Percentiles rank a stretch among this genome's conserved stretches.
phyloP scores from a whole-genome alignment of 2,797 vertebrate genomes.

The Falco biarmicus region DNA sequence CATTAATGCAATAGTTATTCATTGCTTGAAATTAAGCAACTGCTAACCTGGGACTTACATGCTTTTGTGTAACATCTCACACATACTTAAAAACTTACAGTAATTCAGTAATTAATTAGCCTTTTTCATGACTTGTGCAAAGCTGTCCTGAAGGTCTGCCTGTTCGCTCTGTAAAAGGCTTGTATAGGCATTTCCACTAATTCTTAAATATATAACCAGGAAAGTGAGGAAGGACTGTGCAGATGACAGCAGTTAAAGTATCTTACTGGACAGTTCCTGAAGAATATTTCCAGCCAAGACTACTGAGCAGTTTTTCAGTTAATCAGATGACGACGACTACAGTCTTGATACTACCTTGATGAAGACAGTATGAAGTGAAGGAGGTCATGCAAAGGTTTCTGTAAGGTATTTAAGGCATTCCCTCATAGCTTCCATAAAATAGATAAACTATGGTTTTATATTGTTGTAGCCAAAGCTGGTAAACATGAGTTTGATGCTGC shows the following conservation, averaged over 20 bases:
- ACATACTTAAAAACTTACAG: constrained; percentile 24
- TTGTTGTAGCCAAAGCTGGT: not conserved
- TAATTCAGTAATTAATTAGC: not conserved
- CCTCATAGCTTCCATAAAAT: not conserved
- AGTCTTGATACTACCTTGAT: not conserved
- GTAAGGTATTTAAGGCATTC: not conserved
- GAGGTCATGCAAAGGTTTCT: not conserved
- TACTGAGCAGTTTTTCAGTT: not conserved
- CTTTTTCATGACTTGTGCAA: not conserved
- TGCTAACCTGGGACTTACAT: not conserved
- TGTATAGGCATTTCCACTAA: not conserved
- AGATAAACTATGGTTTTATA: not conserved
- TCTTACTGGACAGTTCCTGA: not conserved
- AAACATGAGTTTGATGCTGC: not conserved
- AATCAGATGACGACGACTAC: not conserved
- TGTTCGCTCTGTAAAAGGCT: not conserved
- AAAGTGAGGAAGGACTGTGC: too few relatives aligned
- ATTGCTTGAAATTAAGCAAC: not conserved
- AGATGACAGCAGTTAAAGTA: not conserved
- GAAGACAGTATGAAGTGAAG: not conserved
- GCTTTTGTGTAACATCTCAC: constrained; percentile 62
- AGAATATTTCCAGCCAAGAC: not conserved
- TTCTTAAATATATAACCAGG: not conserved
- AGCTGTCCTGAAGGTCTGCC: not conserved
- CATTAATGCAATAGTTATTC: not conserved